Evolutionary conservation across 1,140 invertebrate species (phyloP).

Genomic region (Leptinotarsa defecta): DNA sequence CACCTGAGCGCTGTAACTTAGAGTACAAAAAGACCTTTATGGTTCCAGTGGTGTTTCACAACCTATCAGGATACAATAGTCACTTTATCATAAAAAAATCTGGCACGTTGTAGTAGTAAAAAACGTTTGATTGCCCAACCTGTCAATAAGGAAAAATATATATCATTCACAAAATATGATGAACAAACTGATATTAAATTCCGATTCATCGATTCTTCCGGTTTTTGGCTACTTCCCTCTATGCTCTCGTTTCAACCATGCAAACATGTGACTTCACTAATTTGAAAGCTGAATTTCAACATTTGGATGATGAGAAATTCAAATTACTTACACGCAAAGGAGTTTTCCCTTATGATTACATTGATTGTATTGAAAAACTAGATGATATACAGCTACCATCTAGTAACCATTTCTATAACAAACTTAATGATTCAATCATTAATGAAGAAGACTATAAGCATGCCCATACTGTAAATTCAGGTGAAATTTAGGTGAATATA

Average conservation of each 20-base stretch:
- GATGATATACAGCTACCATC: slow-evolving; percentile 36
- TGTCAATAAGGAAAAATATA: slow-evolving; percentile 14
- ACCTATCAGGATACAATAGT: not conserved
- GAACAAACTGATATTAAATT: not conserved
- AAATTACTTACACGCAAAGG: not conserved
- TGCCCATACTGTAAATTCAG: slow-evolving; percentile 51
- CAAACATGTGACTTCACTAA: not conserved
- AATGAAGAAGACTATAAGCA: slow-evolving; percentile 54
- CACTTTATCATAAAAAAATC: not conserved
- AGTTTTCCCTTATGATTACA: not conserved
- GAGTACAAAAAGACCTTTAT: not conserved
- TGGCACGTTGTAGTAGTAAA: not conserved
- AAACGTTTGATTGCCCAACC: not conserved
- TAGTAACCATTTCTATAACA: slow-evolving; percentile 53
- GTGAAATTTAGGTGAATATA: slow-evolving; percentile 53
- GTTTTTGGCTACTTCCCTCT: not conserved
- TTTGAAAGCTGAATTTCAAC: not conserved
- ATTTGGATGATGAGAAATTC: not conserved
- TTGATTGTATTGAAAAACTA: not conserved
- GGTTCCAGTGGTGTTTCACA: slow-evolving; percentile 11
- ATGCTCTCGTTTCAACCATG: not conserved
- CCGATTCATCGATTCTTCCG: not conserved
- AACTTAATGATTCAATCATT: slow-evolving; percentile 44
- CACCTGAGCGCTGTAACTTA: not conserved
- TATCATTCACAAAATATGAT: not conserved